Evolutionary conservation across 1,140 invertebrate genomes (phyloP).

Genomic region (Vollenhovia emeryi): DNA sequence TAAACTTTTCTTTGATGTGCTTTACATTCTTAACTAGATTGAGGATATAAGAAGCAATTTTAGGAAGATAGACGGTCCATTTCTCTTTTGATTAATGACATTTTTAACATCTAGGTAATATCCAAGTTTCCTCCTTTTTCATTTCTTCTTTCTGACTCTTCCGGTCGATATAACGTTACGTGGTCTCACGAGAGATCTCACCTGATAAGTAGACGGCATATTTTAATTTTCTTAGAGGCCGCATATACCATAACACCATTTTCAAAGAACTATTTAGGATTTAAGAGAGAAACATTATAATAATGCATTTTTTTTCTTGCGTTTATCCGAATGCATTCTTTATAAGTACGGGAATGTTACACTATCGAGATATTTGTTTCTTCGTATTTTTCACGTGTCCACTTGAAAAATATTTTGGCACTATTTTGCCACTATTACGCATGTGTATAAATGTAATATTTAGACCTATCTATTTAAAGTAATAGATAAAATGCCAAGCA

Average conservation of each 20-base stretch:
- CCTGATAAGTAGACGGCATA: slow-evolving; percentile 43
- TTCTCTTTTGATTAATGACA: slow-evolving; percentile 11
- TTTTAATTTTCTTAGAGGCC: slow-evolving; percentile 69
- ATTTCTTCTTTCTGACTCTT: neutral
- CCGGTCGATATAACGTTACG: neutral
- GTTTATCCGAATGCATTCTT: slow-evolving; percentile 76
- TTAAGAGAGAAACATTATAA: slow-evolving; percentile 80
- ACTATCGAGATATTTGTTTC: slow-evolving; percentile 14
- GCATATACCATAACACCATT: slow-evolving; percentile 74
- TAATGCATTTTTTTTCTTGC: slow-evolving; percentile 81
- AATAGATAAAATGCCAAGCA: neutral
- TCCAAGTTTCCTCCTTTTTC: neutral
- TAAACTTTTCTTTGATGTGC: slow-evolving; percentile 11
- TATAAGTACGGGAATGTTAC: slow-evolving; percentile 68
- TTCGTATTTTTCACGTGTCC: neutral
- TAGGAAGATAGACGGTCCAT: neutral
- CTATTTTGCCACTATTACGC: slow-evolving; percentile 12
- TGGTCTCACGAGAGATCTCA: slow-evolving; percentile 33
- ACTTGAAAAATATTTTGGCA: too few species aligned
- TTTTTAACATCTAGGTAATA: slow-evolving; percentile 20
- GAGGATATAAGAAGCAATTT: neutral
- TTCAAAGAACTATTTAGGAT: slow-evolving; percentile 82
- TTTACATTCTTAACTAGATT: slow-evolving; percentile 14
- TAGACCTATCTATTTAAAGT: slow-evolving; percentile 9
- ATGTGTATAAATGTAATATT: neutral